Conservation (phyloP, 2,113 vertebrate species). For the Monopterus albus region DNA sequence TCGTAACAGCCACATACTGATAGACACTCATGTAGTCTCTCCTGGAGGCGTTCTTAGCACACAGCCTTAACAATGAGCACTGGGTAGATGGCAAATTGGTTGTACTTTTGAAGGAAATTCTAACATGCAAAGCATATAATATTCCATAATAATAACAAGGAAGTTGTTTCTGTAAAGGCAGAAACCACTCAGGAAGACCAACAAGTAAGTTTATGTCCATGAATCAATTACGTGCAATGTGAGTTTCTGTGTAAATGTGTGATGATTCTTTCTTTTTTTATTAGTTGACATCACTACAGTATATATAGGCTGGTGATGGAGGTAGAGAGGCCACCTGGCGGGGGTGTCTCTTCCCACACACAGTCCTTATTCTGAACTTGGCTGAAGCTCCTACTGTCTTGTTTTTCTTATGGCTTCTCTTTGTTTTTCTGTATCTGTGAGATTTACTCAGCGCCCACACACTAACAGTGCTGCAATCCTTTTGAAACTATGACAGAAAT, state of each 20-base stretch:
- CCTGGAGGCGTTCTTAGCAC: no score
- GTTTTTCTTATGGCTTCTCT: constrained; percentile 34
- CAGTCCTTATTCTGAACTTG: constrained; percentile 52
- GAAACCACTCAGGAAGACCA: background rate
- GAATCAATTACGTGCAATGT: background rate
- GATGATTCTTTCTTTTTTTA: background rate
- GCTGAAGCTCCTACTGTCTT: constrained; percentile 35
- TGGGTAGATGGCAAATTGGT: no score
- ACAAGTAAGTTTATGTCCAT: background rate
- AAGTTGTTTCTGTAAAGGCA: background rate
- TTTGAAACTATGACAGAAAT: constrained; percentile 25
- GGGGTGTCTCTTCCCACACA: constrained; percentile 73
- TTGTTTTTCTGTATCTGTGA: constrained; percentile 51
- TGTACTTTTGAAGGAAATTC: no score
- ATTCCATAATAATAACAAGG: no score
- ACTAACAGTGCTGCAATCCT: constrained; percentile 36
- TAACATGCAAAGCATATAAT: no score
- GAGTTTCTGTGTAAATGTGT: background rate
- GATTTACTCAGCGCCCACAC: constrained; percentile 47
- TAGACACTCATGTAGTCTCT: no score
- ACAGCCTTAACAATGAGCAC: background rate
- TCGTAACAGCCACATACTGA: no score
- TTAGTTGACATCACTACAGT: constrained; percentile 30
- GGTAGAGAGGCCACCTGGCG: constrained; percentile 58
- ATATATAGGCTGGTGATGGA: constrained; percentile 28